Percentiles rank a stretch among this genome's conserved stretches.
phyloP scores from a whole-genome alignment of 2,797 vertebrate species.

The Brachymystax lenok region DNA sequence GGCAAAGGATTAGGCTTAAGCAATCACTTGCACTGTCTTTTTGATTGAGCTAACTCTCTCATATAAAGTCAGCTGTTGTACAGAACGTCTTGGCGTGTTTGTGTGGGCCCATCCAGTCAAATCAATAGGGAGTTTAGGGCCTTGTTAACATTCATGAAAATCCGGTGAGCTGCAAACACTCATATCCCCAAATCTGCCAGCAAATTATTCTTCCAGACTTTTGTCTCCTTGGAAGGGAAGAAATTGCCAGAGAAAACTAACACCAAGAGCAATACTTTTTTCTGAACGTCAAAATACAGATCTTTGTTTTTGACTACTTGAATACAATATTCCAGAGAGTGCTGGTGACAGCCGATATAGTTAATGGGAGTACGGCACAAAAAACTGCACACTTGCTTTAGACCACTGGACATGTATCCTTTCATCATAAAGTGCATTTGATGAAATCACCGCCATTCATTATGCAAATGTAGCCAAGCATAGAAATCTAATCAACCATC shows the following conservation, averaged over 20 bases:
- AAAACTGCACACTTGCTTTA: too few species aligned
- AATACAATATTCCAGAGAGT: too few species aligned
- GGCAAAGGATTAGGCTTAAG: not conserved
- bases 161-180: not conserved
- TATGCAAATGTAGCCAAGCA: constrained; percentile 28
- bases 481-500: constrained; percentile 27
- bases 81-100: not conserved
- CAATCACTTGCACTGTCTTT: not conserved
- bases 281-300: too few species aligned
- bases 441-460: constrained; percentile 15
- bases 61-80: not conserved
- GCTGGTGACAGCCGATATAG: too few species aligned
- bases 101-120: too few species aligned
- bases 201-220: too few species aligned
- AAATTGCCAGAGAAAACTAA: too few species aligned
- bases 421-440: constrained; percentile 28
- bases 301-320: too few species aligned
- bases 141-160: not conserved
- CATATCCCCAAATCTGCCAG: too few species aligned
- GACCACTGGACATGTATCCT: not conserved
- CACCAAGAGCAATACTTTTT: too few species aligned
- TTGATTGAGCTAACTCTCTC: not conserved
- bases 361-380: too few species aligned
- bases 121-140: not conserved
- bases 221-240: too few species aligned